Percentiles rank a stretch among this genome's conserved stretches.
phyloP scores from a whole-genome alignment of 2,797 vertebrate species.

The Fundulus diaphanus region DNA sequence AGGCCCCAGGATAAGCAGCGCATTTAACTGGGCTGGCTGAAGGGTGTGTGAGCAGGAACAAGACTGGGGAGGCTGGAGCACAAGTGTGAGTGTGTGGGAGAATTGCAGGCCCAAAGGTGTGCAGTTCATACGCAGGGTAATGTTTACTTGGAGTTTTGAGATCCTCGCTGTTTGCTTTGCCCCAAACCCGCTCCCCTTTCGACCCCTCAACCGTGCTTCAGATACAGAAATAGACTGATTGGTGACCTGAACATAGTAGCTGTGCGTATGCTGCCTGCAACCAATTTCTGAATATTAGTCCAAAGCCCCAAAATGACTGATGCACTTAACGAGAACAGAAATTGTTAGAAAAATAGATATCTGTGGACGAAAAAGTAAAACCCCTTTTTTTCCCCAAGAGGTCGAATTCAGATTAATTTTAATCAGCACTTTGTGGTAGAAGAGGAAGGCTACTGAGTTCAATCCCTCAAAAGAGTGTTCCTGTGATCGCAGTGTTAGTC shows the following conservation, averaged over 20 bases:
- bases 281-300: conserved; percentile 40
- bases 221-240: conserved; percentile 74
- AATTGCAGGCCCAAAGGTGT: conserved; percentile 73
- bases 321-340: conserved; percentile 27
- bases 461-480: conserved; percentile 73
- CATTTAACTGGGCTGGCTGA: conserved; percentile 73
- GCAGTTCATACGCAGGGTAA: conserved; percentile 81
- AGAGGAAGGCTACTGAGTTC: conserved; percentile 73
- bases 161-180: conserved; percentile 79
- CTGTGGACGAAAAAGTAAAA: conserved; percentile 4
- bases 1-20: conserved; percentile 70
- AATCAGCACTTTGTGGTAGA: conserved; percentile 24
- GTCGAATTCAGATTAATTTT: conserved; percentile 46
- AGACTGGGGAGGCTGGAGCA: conserved; percentile 55
- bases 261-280: conserved; percentile 44
- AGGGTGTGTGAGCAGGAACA: conserved; percentile 67
- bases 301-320: conserved; percentile 26
- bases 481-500: conserved; percentile 69
- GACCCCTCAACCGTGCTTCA: conserved; percentile 68
- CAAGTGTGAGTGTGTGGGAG: conserved; percentile 72
- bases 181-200: conserved; percentile 47
- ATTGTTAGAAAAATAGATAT: conserved; percentile 13
- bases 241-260: conserved; percentile 62
- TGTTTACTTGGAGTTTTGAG: conserved; percentile 80
- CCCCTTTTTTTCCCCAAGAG: conserved; percentile 19